Base-by-base conservation (phyloP, 2,113 vertebrate species). In the Prunella himalayana region DNA sequence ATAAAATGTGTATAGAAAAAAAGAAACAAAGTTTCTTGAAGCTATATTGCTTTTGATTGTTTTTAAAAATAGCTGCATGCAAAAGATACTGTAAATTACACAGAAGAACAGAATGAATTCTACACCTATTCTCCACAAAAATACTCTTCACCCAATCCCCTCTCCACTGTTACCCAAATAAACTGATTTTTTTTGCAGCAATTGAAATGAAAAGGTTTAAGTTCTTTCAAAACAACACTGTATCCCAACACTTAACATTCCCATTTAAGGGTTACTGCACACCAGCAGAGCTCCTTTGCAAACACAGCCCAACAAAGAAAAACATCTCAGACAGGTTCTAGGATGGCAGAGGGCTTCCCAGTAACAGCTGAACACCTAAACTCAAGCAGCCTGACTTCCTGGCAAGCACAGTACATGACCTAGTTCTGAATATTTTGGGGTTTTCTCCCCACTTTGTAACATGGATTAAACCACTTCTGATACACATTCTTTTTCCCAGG, bases 371-470 rank as follows among this genome's bases (percentile, higher is more conserved):
- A 66, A 70, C 70, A 50, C 24, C 28, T 69, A 39, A 84, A 87
- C 61, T 63, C 71, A 66, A 71, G 54, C n/a, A 83, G 18, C 22
- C 25, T 45, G 44, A 56, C 41, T 35, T 86, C 61, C 68, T 78
- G 45, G 23, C 56, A 92, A 86, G 42, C 33, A 59, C 15, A 66
- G 16, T 33, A 42, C 6, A 41, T 13, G 0, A 89, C 66, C 27
- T 45, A 23, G 7, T 66, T 54, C 25, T 41, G 39, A 86, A 11
- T 49, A 91, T 37, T 66, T 31, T 15, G 20, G 28, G 21, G 2
- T 5, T 53, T 49, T 41, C 5, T 24, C 11, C 5, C 24, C 0
- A 0, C 25, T 42, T 49, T 23, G 35, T 57, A 19, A 81, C 31
- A 80, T 9, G 7, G 7, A 31, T 71, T 33, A 77, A 77, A 53